Percentiles rank a stretch among this genome's conserved stretches.
Conservation (phyloP, 2,888 invertebrate genomes). For the Baccha elongata region DNA sequence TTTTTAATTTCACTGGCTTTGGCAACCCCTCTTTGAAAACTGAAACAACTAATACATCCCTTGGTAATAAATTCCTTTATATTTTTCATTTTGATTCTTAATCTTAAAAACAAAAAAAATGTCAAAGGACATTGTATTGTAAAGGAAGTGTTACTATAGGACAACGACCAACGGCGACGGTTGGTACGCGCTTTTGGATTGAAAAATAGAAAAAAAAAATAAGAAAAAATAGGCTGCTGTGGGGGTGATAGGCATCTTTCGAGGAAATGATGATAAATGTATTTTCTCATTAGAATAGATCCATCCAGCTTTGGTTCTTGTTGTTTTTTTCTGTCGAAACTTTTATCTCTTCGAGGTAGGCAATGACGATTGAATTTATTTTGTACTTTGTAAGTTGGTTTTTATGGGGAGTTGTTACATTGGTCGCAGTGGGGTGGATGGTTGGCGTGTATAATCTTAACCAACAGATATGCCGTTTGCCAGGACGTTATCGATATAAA, state of each 20-base stretch:
- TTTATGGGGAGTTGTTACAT: conserved; percentile 2
- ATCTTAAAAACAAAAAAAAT: background rate
- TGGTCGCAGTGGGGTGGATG: background rate
- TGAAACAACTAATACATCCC: background rate
- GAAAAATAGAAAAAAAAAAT: conserved; percentile 16
- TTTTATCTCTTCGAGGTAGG: conserved; percentile 20
- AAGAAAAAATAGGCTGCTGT: conserved; percentile 5
- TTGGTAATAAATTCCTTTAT: conserved; percentile 48
- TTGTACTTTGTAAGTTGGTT: conserved; percentile 25
- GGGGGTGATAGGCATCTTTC: conserved; percentile 25
- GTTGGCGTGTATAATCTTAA: background rate
- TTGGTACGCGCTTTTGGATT: conserved; percentile 9
- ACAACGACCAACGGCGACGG: background rate
- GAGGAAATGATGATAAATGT: conserved; percentile 69
- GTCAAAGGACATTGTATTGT: background rate
- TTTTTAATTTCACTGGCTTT: conserved; percentile 47
- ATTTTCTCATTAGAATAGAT: conserved; percentile 68
- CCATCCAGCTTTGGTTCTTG: conserved; percentile 25
- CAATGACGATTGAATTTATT: conserved; percentile 50
- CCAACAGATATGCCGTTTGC: conserved; percentile 26
- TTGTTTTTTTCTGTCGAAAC: conserved; percentile 14
- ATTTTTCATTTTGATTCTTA: conserved; percentile 58
- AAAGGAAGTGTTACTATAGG: background rate
- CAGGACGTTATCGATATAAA: conserved; percentile 51
- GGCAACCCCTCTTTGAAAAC: background rate